Evolutionary conservation across 2,888 invertebrate genomes (phyloP).

Genomic region (Eupithecia vulgata): DNA sequence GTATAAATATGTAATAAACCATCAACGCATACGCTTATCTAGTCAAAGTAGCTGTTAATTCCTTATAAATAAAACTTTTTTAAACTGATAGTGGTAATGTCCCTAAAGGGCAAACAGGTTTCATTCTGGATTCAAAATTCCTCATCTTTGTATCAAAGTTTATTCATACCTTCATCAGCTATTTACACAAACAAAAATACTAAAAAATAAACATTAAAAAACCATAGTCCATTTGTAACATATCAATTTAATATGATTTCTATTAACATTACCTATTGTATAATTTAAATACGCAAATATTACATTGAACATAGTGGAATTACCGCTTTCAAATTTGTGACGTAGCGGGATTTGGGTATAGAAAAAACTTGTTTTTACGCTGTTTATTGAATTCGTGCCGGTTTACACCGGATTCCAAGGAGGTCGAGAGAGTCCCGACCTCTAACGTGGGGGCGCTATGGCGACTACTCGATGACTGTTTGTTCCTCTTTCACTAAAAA

Average conservation of each 20-base stretch:
- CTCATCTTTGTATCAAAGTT: constrained; percentile 58
- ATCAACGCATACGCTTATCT: too few species aligned
- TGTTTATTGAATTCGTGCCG: constrained; percentile 50
- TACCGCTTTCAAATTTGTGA: constrained; percentile 44
- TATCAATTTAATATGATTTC: constrained; percentile 81
- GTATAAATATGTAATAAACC: too few species aligned
- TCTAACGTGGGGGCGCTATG: constrained; percentile 61
- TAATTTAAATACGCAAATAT: constrained; percentile 73
- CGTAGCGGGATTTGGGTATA: constrained; percentile 61
- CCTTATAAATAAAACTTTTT: too few species aligned
- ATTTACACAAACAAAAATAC: constrained; percentile 53
- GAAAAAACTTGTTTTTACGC: constrained; percentile 59
- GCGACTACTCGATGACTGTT: constrained; percentile 89
- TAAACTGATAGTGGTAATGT: background rate
- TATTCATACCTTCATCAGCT: constrained; percentile 66
- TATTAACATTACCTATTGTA: constrained; percentile 81
- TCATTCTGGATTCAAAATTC: constrained; percentile 51
- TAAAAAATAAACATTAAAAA: constrained; percentile 71
- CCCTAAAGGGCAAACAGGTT: constrained; percentile 28
- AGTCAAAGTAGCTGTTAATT: too few species aligned
- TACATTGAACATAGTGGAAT: constrained; percentile 69
- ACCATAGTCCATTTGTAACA: constrained; percentile 76
- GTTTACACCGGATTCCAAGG: constrained; percentile 46
- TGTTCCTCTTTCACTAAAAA: constrained; percentile 99
- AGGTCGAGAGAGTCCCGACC: constrained; percentile 67